Conservation (phyloP, 1,140 invertebrate genomes). For the Pseudachorutes palmiensis region DNA sequence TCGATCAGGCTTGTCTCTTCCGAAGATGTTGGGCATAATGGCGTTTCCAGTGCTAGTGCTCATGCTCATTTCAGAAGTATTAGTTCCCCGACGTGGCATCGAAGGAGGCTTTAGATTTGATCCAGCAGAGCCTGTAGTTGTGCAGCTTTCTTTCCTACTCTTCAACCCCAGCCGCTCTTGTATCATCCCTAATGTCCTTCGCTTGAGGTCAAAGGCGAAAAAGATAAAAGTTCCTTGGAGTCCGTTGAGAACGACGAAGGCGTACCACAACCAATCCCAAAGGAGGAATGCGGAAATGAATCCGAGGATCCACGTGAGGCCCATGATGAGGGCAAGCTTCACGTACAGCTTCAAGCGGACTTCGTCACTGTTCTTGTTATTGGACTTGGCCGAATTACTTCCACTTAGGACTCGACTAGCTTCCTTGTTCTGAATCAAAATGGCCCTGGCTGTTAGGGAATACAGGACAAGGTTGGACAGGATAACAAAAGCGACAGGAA, state of each 20-base stretch:
- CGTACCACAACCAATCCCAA: constrained; percentile 41
- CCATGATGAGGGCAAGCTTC: constrained; percentile 48
- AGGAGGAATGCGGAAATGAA: constrained; percentile 42
- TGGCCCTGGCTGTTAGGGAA: constrained; percentile 40
- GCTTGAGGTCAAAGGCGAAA: constrained; percentile 46
- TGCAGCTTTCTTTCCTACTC: background rate
- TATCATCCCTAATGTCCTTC: constrained; percentile 40
- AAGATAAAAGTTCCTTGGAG: constrained; percentile 48
- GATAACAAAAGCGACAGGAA: constrained; percentile 43
- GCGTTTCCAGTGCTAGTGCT: background rate
- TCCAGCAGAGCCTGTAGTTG: background rate
- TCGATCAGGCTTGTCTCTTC: too few species aligned
- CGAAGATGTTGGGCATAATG: background rate
- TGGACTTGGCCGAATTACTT: constrained; percentile 23
- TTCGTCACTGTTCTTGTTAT: constrained; percentile 33
- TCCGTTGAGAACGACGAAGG: constrained; percentile 46
- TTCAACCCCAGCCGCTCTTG: constrained; percentile 37
- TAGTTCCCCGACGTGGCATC: background rate
- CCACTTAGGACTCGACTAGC: constrained; percentile 1
- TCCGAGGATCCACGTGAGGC: constrained; percentile 48
- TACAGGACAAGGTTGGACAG: constrained; percentile 44
- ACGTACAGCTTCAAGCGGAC: constrained; percentile 45
- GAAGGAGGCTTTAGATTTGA: background rate
- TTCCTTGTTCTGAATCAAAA: constrained; percentile 21
- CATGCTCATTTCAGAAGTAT: background rate